Evolutionary conservation across 2,888 invertebrate genomes (phyloP).

Genomic region (Epirrhoe tristata): DNA sequence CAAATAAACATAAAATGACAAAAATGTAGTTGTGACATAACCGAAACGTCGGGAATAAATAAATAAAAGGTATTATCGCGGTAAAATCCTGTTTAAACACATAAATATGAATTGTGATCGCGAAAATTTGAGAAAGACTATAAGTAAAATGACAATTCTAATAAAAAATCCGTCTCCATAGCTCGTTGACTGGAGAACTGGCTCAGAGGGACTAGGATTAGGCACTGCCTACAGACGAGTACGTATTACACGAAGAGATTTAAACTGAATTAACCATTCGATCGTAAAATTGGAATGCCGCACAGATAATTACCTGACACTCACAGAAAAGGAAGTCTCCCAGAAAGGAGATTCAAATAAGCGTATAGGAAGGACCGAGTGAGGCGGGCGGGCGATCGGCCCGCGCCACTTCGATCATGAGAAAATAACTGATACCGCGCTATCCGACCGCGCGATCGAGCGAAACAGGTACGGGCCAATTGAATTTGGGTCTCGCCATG

Average conservation of each 20-base stretch:
- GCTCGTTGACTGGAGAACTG: conserved; percentile 60
- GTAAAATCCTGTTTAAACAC: too few species aligned
- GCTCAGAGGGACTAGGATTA: conserved; percentile 78
- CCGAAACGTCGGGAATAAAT: too few species aligned
- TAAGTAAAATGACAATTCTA: too few species aligned
- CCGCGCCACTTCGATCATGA: conserved; percentile 62
- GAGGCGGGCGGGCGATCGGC: conserved; percentile 60
- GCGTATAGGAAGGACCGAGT: conserved; percentile 76
- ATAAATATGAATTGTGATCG: too few species aligned
- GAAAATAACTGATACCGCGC: conserved; percentile 70
- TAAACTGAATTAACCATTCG: conserved; percentile 85
- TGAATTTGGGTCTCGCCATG: conserved; percentile 58
- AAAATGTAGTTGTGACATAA: too few species aligned
- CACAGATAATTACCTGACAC: conserved; percentile 86
- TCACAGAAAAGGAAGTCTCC: conserved; percentile 84
- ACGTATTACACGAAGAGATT: conserved; percentile 84
- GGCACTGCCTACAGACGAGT: conserved; percentile 73
- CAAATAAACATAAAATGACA: too few species aligned
- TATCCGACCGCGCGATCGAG: conserved; percentile 68
- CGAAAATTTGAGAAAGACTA: too few species aligned
- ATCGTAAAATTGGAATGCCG: conserved; percentile 86
- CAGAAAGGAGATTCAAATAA: conserved; percentile 83
- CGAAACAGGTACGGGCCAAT: conserved; percentile 68
- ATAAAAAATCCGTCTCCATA: conserved; percentile 59
- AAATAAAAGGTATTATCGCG: too few species aligned